These are phyloP conservation scores for Polypedilum pembai DNA, from an alignment of 1,140 invertebrate species.

Conservation along the genomic window DNA sequence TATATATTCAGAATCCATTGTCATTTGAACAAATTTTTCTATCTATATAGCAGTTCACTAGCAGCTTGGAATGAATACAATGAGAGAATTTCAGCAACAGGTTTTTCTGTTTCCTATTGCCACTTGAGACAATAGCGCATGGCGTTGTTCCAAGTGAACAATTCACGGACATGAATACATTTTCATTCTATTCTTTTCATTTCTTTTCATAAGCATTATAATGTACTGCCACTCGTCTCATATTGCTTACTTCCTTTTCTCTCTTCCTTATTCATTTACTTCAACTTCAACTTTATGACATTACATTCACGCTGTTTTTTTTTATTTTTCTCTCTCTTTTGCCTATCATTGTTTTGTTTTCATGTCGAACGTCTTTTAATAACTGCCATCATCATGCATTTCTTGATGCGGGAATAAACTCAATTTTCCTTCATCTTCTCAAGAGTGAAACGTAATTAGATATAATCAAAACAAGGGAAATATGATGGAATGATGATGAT, in stretches of 20 bases:
- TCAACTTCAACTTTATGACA: background rate
- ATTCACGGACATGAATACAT: constrained; percentile 20
- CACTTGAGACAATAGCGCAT: constrained; percentile 26
- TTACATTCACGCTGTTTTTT: background rate
- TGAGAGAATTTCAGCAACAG: constrained; percentile 17
- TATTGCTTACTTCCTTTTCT: background rate
- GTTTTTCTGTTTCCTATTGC: constrained; percentile 1
- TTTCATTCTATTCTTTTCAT: background rate
- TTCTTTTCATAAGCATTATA: background rate
- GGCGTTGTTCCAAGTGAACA: constrained; percentile 20
- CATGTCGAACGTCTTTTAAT: background rate
- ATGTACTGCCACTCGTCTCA: background rate
- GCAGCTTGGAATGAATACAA: background rate
- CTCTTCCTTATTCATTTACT: background rate
- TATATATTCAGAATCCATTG: background rate
- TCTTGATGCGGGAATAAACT: background rate
- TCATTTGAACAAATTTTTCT: background rate
- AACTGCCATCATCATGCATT: too few relatives aligned
- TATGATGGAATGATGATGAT: constrained; percentile 18
- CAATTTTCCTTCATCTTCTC: background rate
- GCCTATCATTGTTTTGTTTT: background rate
- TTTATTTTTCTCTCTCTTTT: background rate
- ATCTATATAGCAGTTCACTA: background rate
- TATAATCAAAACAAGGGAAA: constrained; percentile 15
- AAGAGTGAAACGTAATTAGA: background rate